Percentiles rank a stretch among this genome's conserved stretches.
Conservation (phyloP, 2,113 vertebrate species). For the Perognathus longimembris region DNA sequence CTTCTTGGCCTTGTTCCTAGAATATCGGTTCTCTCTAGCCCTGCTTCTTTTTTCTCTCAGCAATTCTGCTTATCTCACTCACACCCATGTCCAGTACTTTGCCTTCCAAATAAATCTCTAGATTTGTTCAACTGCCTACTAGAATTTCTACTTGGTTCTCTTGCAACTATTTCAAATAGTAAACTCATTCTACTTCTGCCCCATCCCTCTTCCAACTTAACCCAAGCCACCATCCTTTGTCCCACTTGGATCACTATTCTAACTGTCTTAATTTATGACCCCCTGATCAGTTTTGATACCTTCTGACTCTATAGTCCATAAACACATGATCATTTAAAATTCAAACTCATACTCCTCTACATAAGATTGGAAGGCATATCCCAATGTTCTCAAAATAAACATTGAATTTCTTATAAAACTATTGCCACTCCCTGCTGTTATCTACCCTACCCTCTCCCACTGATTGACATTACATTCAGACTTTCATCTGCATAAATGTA, state of each 20-base stretch:
- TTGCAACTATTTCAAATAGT: constrained; percentile 9
- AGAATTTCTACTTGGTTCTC: background rate
- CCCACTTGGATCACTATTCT: background rate
- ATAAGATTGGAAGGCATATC: background rate
- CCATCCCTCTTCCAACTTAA: background rate
- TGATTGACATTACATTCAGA: background rate
- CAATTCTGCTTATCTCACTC: background rate
- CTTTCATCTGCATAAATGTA: background rate
- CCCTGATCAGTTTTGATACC: background rate
- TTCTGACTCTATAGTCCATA: background rate
- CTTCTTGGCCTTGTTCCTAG: background rate
- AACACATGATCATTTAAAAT: background rate
- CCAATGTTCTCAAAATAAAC: background rate
- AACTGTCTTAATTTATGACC: background rate
- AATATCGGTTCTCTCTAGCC: background rate
- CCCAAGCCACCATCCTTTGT: background rate
- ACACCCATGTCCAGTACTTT: background rate
- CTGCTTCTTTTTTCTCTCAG: background rate
- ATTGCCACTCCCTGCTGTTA: background rate
- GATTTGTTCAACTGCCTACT: background rate
- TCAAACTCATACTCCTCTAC: background rate
- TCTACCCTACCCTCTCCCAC: too few relatives aligned
- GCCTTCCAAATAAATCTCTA: background rate
- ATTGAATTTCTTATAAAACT: background rate
- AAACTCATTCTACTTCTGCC: background rate